A percentile compares a stretch with the other conserved stretches of the same genome.
Conservation (phyloP, 2,888 invertebrate genomes). For the Lochmaea crataegi region DNA sequence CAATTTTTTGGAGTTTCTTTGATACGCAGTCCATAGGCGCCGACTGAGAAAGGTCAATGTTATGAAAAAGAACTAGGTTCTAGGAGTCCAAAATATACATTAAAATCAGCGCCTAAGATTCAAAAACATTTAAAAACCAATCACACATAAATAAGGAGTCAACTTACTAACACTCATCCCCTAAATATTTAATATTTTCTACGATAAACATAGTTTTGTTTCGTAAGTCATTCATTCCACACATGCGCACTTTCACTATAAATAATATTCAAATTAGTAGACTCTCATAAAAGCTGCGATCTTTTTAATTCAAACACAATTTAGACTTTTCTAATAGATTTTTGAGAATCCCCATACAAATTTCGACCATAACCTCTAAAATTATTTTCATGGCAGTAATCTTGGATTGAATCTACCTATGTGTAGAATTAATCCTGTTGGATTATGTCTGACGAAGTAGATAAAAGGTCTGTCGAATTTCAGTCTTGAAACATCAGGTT, state of each 20-base stretch:
- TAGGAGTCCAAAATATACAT: no score
- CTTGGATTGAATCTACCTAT: slow-evolving; percentile 90
- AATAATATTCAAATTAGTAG: background rate
- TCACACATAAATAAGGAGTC: background rate
- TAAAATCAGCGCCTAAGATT: background rate
- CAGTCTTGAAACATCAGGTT: slow-evolving; percentile 79
- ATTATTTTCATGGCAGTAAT: slow-evolving; percentile 73
- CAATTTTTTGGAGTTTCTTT: background rate
- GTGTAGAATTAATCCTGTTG: slow-evolving; percentile 89
- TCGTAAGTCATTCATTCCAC: background rate
- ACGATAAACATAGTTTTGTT: background rate
- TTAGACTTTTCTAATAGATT: background rate
- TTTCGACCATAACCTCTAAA: no score
- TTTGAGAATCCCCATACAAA: background rate
- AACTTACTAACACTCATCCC: background rate
- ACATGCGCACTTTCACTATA: slow-evolving; percentile 1
- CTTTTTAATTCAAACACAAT: background rate
- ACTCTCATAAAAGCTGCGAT: background rate
- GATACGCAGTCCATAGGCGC: background rate
- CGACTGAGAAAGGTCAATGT: background rate
- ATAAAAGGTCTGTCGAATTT: slow-evolving; percentile 90
- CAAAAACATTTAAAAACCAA: background rate
- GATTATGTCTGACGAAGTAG: slow-evolving; percentile 90
- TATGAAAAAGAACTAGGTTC: background rate
- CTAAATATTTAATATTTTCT: background rate